Conservation (phyloP, 2,113 vertebrate genomes). For the Aegithalos caudatus region DNA sequence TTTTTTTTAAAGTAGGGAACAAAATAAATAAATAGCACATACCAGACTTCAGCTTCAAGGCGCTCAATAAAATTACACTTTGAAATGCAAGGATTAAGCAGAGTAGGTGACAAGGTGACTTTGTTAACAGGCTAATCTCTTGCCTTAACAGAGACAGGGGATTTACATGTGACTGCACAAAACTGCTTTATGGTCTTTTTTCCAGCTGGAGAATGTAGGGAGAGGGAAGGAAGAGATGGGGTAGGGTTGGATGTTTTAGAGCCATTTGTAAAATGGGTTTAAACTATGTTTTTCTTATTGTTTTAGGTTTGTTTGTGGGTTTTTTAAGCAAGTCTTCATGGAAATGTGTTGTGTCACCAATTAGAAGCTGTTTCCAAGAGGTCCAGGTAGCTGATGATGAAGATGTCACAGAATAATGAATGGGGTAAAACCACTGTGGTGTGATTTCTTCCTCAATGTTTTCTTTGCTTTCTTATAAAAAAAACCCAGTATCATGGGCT, state of each 20-base stretch:
- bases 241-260: neutral
- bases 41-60: conserved; percentile 51
- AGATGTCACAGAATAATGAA: neutral
- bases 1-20: neutral
- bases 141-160: conserved; percentile 59
- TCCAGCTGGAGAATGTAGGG: conserved; percentile 42
- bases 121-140: conserved; percentile 72
- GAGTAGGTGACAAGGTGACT: conserved; percentile 72
- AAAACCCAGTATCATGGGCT: neutral
- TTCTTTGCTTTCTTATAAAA: neutral
- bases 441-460: neutral
- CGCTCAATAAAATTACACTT: conserved; percentile 65
- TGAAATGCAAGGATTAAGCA: conserved; percentile 71
- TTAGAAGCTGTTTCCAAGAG: neutral
- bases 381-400: neutral
- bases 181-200: conserved; percentile 64
- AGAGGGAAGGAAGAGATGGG: neutral
- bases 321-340: neutral
- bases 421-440: neutral
- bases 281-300: neutral
- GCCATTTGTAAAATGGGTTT: neutral
- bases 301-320: neutral
- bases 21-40: conserved; percentile 54
- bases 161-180: conserved; percentile 63
- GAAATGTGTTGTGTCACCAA: neutral